phyloP scores from a whole-genome alignment of 1,140 invertebrate species.

The Conopomorpha cramerella region DNA sequence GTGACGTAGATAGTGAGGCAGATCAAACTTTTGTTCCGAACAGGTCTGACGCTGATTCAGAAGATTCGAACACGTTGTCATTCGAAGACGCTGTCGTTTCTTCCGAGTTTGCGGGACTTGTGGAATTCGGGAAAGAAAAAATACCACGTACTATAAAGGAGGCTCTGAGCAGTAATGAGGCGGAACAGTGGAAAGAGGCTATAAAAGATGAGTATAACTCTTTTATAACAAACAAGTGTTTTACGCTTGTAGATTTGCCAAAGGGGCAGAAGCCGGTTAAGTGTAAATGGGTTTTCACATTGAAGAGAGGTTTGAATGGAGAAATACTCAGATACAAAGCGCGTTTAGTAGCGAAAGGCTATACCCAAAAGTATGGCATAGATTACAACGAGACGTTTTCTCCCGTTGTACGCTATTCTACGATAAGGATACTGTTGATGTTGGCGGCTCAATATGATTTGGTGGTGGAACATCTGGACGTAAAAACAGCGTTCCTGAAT shows the following conservation, averaged over 20 bases:
- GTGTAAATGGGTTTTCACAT: constrained; percentile 26
- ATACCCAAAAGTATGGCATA: constrained; percentile 19
- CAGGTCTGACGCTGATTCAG: not conserved
- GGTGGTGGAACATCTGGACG: constrained; percentile 17
- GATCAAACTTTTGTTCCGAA: not conserved
- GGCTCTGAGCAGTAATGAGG: not conserved
- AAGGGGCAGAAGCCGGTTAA: constrained; percentile 13
- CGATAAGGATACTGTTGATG: constrained; percentile 14
- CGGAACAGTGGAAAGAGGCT: constrained; percentile 16
- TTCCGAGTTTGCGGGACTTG: not conserved
- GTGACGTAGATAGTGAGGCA: not conserved
- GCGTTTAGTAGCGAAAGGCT: constrained; percentile 37
- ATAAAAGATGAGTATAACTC: constrained; percentile 23
- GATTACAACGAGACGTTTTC: constrained; percentile 39
- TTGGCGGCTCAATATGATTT: constrained; percentile 16
- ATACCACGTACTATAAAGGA: not conserved
- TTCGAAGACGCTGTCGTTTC: not conserved
- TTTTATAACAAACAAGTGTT: constrained; percentile 16
- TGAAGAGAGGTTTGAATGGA: constrained; percentile 13
- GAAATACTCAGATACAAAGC: constrained; percentile 28
- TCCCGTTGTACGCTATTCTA: constrained; percentile 22
- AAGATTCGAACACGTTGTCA: not conserved
- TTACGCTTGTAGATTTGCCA: constrained; percentile 14
- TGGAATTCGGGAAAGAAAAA: not conserved
- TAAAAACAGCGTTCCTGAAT: constrained; percentile 36